A percentile compares a stretch with the other conserved stretches of the same genome.
Conservation (phyloP, 2,888 invertebrate genomes). For the Euclidia mi region DNA sequence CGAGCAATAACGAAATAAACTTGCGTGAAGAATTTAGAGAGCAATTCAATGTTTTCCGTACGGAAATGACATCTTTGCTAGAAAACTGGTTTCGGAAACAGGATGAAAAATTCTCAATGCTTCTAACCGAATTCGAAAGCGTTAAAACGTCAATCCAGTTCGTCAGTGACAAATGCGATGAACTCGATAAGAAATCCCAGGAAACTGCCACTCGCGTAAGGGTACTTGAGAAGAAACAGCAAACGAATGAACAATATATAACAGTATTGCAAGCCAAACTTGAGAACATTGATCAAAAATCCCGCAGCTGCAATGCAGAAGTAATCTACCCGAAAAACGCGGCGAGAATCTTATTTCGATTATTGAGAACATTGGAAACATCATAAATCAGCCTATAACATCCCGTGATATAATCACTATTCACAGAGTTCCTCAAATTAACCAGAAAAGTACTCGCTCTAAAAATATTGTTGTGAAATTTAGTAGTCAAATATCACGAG, state of each 20-base stretch:
- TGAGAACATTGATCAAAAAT: slow-evolving; percentile 1
- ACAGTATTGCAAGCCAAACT: not conserved
- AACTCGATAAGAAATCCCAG: not conserved
- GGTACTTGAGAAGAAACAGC: not conserved
- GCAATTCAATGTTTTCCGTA: not conserved
- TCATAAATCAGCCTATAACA: not conserved
- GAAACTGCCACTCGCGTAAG: not conserved
- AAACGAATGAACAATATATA: not conserved
- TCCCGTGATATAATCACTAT: slow-evolving; percentile 7
- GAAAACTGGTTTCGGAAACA: not conserved
- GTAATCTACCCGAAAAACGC: slow-evolving; percentile 8
- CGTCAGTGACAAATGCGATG: slow-evolving; percentile 4
- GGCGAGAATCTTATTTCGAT: slow-evolving; percentile 4
- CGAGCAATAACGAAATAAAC: not conserved
- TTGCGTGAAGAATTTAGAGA: not conserved
- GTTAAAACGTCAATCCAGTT: not conserved
- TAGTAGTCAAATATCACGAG: not conserved
- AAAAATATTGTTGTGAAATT: slow-evolving; percentile 13
- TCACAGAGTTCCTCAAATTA: slow-evolving; percentile 12
- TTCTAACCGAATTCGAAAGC: slow-evolving; percentile 2
- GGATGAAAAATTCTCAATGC: slow-evolving; percentile 4
- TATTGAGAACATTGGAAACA: not conserved
- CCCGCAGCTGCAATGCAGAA: slow-evolving; percentile 5
- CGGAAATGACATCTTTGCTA: not conserved
- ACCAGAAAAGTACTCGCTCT: not conserved